Conservation (phyloP, 2,888 invertebrate species). For the Caenorhabditis sp. region DNA sequence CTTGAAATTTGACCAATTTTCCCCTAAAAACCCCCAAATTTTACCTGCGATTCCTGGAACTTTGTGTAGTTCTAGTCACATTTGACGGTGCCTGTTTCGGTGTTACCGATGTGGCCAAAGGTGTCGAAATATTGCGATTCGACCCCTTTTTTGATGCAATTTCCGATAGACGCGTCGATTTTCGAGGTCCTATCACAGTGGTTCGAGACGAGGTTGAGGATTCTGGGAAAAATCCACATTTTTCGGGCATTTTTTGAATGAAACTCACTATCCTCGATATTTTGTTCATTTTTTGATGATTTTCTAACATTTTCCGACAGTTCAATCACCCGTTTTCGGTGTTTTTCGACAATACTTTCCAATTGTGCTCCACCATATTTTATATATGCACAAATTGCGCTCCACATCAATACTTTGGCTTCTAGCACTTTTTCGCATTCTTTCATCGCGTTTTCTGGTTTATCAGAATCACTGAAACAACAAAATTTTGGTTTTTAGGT, state of each 20-base stretch:
- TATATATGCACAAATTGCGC: constrained; percentile 29
- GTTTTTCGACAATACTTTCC: constrained; percentile 6
- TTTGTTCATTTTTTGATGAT: not conserved
- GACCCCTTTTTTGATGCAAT: too few species aligned
- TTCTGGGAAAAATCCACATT: not conserved
- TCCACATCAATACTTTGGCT: constrained; percentile 45
- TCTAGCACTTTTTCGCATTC: constrained; percentile 35
- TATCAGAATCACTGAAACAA: constrained; percentile 14
- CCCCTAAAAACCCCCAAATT: too few species aligned
- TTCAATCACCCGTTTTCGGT: constrained; percentile 11
- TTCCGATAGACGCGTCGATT: too few species aligned
- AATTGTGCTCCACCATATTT: constrained; percentile 25
- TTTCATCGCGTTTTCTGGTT: constrained; percentile 23
- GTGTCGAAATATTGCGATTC: too few species aligned
- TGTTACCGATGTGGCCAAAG: too few species aligned
- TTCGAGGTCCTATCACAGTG: too few species aligned
- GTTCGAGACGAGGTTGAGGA: too few species aligned
- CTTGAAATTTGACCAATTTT: too few species aligned
- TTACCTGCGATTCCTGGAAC: not conserved
- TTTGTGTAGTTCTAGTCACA: not conserved
- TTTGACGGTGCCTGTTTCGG: not conserved
- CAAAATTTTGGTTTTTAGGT: too few species aligned
- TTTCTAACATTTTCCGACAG: not conserved
- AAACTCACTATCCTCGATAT: too few species aligned
- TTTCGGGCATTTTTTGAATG: not conserved